Evolutionary conservation across 2,797 vertebrate species (phyloP).

Genomic region (Neosalanx taihuensis): DNA sequence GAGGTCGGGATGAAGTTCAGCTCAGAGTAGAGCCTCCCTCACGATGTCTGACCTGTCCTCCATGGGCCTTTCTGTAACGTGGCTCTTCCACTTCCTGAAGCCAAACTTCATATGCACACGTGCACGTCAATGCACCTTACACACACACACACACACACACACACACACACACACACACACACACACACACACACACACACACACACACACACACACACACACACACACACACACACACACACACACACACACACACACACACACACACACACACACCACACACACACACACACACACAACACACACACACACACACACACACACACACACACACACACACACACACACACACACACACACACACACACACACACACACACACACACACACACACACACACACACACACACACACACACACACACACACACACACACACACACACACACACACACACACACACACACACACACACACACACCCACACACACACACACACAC

Average conservation of each 20-base stretch:
- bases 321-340: too few species aligned
- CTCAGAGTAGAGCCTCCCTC: conserved; percentile 82
- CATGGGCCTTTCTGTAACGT: conserved; percentile 77
- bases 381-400: neutral
- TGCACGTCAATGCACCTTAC: too few species aligned
- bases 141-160: neutral
- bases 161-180: neutral
- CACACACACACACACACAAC: too few species aligned
- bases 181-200: neutral
- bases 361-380: neutral
- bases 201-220: too few species aligned
- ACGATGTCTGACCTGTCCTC: conserved; percentile 76
- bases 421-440: neutral
- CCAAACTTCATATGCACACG: conserved; percentile 74
- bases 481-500: too few species aligned
- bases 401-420: neutral
- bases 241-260: too few species aligned
- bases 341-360: too few species aligned
- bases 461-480: too few species aligned
- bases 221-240: too few species aligned
- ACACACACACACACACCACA: too few species aligned
- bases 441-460: too few species aligned
- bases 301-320: too few species aligned
- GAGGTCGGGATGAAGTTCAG: conserved; percentile 73
- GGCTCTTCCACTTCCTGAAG: conserved; percentile 87